phyloP scores from a whole-genome alignment of 2,113 vertebrate genomes.

The Pangasianodon gigas region DNA sequence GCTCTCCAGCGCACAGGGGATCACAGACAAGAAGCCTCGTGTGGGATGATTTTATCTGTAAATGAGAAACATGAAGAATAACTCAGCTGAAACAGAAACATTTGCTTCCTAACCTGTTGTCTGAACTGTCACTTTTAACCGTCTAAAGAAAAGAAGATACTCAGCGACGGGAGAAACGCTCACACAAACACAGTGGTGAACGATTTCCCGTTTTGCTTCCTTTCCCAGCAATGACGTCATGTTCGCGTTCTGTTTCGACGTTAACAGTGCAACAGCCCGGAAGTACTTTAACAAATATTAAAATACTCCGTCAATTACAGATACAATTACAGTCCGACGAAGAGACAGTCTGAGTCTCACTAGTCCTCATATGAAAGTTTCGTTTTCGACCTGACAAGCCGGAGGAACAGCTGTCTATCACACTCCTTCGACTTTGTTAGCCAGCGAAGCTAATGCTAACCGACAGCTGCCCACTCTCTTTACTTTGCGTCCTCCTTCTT shows the following conservation, averaged over 20 bases:
- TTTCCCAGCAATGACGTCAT: neutral
- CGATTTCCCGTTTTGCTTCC: neutral
- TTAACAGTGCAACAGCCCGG: neutral
- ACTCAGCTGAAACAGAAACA: neutral
- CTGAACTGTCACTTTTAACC: neutral
- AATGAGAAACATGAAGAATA: neutral
- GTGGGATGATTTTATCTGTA: constrained; percentile 16
- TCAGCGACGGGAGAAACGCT: neutral
- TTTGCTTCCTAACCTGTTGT: neutral
- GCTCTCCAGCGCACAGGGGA: constrained; percentile 36
- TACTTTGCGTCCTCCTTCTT: neutral
- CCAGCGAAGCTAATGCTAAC: constrained; percentile 63
- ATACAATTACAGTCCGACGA: no score
- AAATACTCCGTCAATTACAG: neutral
- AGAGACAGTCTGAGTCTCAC: no score
- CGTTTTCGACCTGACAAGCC: neutral
- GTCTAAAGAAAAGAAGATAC: neutral
- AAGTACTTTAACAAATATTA: neutral
- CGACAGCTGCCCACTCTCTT: constrained; percentile 51
- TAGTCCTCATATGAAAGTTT: neutral
- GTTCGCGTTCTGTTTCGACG: neutral
- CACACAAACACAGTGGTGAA: no score
- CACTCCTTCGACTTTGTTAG: constrained; percentile 23
- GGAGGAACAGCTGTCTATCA: neutral
- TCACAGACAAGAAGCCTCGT: neutral